These are phyloP conservation scores for Thaumatotibia leucotreta DNA, from an alignment of 1,140 invertebrate genomes.

Conservation along the genomic window DNA sequence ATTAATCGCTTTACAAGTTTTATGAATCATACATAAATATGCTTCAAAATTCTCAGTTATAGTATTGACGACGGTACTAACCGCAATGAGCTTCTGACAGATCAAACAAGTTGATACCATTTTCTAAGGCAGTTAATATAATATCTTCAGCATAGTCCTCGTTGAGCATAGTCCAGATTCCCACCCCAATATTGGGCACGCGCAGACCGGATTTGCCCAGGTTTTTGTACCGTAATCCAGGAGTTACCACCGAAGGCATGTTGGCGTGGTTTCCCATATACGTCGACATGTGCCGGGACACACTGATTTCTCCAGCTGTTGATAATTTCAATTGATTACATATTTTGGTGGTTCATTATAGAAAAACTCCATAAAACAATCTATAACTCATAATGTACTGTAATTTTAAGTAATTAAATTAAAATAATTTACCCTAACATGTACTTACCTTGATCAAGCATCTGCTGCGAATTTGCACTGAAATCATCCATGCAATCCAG, in stretches of 20 bases:
- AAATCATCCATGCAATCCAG: slow-evolving; percentile 96
- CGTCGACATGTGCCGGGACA: slow-evolving; percentile 63
- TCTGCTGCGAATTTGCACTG: slow-evolving; percentile 79
- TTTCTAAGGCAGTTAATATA: slow-evolving; percentile 94
- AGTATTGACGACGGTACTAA: too few species aligned
- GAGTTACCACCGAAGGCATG: slow-evolving; percentile 79
- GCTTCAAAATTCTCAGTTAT: too few species aligned
- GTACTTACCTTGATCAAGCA: slow-evolving; percentile 71
- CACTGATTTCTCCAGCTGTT: slow-evolving; percentile 55
- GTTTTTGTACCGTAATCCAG: slow-evolving; percentile 92
- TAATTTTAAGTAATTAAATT: too few species aligned
- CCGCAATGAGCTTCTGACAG: slow-evolving; percentile 96
- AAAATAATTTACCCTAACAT: too few species aligned
- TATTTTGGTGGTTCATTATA: too few species aligned
- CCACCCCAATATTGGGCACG: slow-evolving; percentile 94
- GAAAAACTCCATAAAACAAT: too few species aligned
- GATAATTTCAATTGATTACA: too few species aligned
- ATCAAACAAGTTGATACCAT: slow-evolving; percentile 97
- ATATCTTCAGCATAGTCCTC: slow-evolving; percentile 95
- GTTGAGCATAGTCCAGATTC: slow-evolving; percentile 92
- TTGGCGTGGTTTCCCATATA: slow-evolving; percentile 69
- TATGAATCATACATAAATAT: too few species aligned
- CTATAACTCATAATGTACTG: too few species aligned
- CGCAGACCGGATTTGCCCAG: slow-evolving; percentile 94
- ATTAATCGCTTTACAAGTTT: too few species aligned